Evolutionary conservation across 2,113 vertebrate genomes (phyloP).

Genomic region (Synchiropus splendidus): DNA sequence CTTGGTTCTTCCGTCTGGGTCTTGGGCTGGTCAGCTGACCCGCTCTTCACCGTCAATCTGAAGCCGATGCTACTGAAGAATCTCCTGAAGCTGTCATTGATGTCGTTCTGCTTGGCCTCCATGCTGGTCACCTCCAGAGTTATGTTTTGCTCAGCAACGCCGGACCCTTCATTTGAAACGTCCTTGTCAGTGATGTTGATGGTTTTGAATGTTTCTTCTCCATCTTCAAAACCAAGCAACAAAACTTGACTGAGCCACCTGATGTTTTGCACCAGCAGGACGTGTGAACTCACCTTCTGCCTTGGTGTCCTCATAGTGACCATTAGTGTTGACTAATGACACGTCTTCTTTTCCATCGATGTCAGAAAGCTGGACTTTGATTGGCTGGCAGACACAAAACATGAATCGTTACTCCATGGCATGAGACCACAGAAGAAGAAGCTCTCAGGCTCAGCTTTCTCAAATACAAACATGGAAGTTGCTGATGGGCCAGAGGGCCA

Average conservation of each 20-base stretch:
- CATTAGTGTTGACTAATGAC: constrained; percentile 41
- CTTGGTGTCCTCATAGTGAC: constrained; percentile 25
- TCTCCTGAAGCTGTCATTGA: constrained; percentile 80
- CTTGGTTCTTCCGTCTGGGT: constrained; percentile 45
- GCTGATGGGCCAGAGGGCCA: no score
- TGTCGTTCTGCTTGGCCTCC: constrained; percentile 57
- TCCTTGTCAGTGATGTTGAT: constrained; percentile 52
- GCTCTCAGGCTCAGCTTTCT: no score
- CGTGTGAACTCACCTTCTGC: constrained; percentile 45
- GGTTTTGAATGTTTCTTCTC: constrained; percentile 56
- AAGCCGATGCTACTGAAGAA: constrained; percentile 85
- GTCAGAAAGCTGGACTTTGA: constrained; percentile 16
- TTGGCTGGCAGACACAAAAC: no score
- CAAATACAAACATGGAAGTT: no score
- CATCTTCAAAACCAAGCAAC: constrained; percentile 40
- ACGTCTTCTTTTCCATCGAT: constrained; percentile 53
- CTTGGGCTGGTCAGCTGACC: constrained; percentile 68
- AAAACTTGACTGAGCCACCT: neutral
- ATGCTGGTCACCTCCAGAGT: constrained; percentile 42
- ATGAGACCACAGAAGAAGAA: no score
- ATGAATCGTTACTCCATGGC: no score
- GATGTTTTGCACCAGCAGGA: neutral
- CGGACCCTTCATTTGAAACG: constrained; percentile 36
- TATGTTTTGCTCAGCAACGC: constrained; percentile 32
- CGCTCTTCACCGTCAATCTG: constrained; percentile 83